Evolutionary conservation across 2,797 vertebrate species (phyloP).

Genomic region (Hippopotamyrus pictus): DNA sequence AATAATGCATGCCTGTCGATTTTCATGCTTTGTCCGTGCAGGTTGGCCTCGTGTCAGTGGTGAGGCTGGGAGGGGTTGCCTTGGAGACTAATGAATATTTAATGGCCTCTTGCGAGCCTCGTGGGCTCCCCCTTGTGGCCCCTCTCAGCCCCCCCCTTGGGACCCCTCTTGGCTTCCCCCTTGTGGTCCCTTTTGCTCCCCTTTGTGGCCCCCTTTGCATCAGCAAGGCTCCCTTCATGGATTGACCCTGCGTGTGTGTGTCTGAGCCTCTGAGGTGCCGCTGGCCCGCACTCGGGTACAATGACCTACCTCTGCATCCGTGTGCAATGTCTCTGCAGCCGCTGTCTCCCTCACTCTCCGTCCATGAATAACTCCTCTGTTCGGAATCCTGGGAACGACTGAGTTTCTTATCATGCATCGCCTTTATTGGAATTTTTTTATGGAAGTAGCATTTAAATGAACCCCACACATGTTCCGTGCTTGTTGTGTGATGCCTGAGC

Average conservation of each 20-base stretch:
- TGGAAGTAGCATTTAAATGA: not conserved
- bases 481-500: not conserved
- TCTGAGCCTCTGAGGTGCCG: not conserved
- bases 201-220: not conserved
- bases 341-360: not conserved
- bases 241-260: not conserved
- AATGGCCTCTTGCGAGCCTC: not conserved
- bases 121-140: not conserved
- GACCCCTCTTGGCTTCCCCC: not conserved
- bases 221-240: not conserved
- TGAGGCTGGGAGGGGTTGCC: slow-evolving; percentile 9
- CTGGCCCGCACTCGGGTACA: not conserved
- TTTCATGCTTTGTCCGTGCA: not conserved
- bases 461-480: not conserved
- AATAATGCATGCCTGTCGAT: slow-evolving; percentile 21
- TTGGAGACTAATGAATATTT: slow-evolving; percentile 22
- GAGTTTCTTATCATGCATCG: not conserved
- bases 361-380: not conserved
- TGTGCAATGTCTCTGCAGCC: not conserved
- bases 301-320: not conserved
- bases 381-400: not conserved
- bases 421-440: not conserved
- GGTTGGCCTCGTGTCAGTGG: slow-evolving; percentile 4
- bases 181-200: not conserved
- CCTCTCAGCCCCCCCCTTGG: not conserved